Conservation (phyloP, 2,113 vertebrate genomes). For the Pituophis catenifer region DNA sequence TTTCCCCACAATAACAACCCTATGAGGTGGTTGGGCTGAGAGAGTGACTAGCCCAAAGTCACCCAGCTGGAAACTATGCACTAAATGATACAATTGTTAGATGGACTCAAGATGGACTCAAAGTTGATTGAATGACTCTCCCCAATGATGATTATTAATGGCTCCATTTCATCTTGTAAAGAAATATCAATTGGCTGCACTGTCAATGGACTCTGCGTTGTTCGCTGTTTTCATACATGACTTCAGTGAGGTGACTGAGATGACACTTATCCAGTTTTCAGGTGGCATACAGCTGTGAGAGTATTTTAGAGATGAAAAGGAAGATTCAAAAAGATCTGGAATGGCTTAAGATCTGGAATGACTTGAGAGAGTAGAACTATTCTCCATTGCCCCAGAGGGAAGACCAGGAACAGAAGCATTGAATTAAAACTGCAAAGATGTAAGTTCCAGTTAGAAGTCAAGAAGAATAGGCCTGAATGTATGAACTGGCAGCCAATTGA, state of each 20-base stretch:
- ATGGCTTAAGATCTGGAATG: neutral
- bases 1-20: neutral
- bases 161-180: neutral
- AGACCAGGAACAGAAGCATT: neutral
- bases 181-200: neutral
- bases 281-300: neutral
- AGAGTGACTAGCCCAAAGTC: neutral
- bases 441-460: neutral
- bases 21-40: neutral
- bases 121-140: neutral
- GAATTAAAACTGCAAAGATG: neutral
- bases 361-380: neutral
- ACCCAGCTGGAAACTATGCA: neutral
- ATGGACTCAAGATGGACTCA: neutral
- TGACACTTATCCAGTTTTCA: neutral
- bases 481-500: neutral
- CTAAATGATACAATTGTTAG: neutral
- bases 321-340: neutral
- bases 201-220: neutral
- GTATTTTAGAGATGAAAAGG: neutral
- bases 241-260: neutral
- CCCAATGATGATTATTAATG: neutral
- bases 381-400: neutral
- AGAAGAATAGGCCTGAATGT: neutral
- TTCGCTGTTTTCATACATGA: neutral